Evolutionary conservation across 2,113 vertebrate species (phyloP).

Genomic region (Pithys albifrons): DNA sequence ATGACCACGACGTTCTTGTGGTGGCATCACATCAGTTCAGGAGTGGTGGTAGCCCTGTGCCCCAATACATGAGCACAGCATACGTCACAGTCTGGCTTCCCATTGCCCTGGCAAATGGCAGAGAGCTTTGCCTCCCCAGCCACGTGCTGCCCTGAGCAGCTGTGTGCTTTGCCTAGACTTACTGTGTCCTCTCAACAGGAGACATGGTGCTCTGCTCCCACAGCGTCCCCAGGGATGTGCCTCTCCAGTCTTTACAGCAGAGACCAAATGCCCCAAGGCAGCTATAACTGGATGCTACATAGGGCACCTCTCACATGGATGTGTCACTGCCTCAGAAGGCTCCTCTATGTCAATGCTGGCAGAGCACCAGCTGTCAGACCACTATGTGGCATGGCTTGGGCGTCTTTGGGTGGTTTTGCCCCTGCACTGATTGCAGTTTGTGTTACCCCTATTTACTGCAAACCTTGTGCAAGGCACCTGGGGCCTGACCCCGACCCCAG

Average conservation of each 20-base stretch:
- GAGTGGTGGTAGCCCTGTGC: neutral
- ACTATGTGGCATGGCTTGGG: neutral
- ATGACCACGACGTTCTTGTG: rapidly evolving
- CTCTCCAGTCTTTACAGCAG: neutral
- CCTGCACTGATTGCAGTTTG: rapidly evolving
- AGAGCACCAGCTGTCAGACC: rapidly evolving
- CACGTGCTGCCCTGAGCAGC: neutral
- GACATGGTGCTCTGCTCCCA: neutral
- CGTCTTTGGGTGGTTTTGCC: neutral
- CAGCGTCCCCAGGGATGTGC: neutral
- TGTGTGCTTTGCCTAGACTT: neutral
- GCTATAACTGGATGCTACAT: rapidly evolving
- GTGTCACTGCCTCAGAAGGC: neutral
- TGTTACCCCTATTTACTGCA: neutral
- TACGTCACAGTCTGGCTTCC: neutral
- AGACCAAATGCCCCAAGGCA: neutral
- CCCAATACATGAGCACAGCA: rapidly evolving
- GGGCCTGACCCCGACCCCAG: neutral
- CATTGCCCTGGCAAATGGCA: rapidly evolving
- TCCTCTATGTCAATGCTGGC: neutral
- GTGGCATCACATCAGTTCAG: neutral
- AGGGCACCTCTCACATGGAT: rapidly evolving
- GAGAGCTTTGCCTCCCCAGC: neutral
- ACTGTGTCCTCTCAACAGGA: neutral
- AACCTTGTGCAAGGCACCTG: neutral